Evolutionary conservation across 2,888 invertebrate species (phyloP), one percentile per base, ranked within the genome.

Genomic region (Blastobasis adustella): DNA sequence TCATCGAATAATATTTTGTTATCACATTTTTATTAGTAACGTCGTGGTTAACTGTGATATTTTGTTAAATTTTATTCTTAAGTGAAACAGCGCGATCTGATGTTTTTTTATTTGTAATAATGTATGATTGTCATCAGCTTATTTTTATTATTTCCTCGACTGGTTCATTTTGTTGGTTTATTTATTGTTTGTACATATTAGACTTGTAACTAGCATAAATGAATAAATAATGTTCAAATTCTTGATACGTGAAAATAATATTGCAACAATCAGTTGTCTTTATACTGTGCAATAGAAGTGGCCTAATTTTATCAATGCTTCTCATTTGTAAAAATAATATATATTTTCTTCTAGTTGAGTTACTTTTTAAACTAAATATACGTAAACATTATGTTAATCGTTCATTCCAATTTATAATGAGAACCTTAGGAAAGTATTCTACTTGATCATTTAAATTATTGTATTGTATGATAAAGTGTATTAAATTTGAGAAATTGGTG

Each of bases 41-140:
- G 77, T 86, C 87, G 86, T 87, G 83, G 86, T 85, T 81, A 83
- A 79, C 88, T 88, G 88, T 88, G 88, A 88, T 88, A 88, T 87
- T 88, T 85, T 84, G 85, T 88, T 88, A 84, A 86, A 85, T 80
- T 83, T 84, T 79, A 80, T 83, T 82, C 76, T 73, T 85, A 83
- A 78, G 81, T 75, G 71, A 68, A 74, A 72, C 75, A 76, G 63
- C 68, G 67, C 71, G 70, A 73, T 76, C 73, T 75, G 65, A 66
- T 23, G 67, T 78, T 79, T 73, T 69, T 69, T 73, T 73, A 65
- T 60, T 69, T 73, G 67, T 62, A 8, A 8, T 42, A 23, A 23
- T 42, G 42, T 1, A 8, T 42, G 5, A 5, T 42, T 42, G 9
- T 42, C 6, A 42, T 42, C 10, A 9, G 9, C 64, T 74, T 63